Evolutionary conservation across 2,113 vertebrate species (phyloP).

Genomic region (Panurus biarmicus): DNA sequence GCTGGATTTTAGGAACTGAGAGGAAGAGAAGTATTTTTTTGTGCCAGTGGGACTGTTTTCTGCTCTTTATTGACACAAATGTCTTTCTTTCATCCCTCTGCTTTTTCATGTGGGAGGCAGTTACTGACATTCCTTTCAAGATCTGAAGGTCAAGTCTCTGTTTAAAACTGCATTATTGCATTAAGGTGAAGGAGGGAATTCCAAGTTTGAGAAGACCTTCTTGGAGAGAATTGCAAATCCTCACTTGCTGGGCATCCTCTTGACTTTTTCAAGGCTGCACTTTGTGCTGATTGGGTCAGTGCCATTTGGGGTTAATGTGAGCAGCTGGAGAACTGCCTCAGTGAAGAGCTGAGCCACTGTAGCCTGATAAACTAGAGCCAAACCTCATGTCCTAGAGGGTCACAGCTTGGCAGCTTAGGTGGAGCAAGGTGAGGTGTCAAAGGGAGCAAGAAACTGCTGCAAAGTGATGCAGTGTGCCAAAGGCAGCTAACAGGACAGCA

Average conservation of each 20-base stretch:
- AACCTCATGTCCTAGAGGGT: background rate
- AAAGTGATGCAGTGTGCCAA: background rate
- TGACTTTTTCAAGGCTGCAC: background rate
- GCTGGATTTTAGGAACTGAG: background rate
- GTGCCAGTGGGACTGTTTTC: background rate
- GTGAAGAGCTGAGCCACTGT: background rate
- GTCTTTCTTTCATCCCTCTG: background rate
- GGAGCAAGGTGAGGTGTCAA: background rate
- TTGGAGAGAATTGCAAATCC: background rate
- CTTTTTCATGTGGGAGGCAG: background rate
- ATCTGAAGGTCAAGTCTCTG: conserved; percentile 21
- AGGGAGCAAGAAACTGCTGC: background rate
- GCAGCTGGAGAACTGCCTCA: background rate
- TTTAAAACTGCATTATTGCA: conserved; percentile 46
- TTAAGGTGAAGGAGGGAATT: background rate
- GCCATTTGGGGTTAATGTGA: background rate
- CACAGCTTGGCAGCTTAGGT: background rate
- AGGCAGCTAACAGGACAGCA: background rate
- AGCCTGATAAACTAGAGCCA: background rate
- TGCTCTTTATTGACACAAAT: conserved; percentile 37
- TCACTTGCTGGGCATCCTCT: background rate
- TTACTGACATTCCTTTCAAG: conserved; percentile 30
- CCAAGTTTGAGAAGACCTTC: background rate
- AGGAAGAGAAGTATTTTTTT: background rate
- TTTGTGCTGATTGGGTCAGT: background rate